Conservation (phyloP, 2,888 invertebrate genomes). For the Campoplex capitator region DNA sequence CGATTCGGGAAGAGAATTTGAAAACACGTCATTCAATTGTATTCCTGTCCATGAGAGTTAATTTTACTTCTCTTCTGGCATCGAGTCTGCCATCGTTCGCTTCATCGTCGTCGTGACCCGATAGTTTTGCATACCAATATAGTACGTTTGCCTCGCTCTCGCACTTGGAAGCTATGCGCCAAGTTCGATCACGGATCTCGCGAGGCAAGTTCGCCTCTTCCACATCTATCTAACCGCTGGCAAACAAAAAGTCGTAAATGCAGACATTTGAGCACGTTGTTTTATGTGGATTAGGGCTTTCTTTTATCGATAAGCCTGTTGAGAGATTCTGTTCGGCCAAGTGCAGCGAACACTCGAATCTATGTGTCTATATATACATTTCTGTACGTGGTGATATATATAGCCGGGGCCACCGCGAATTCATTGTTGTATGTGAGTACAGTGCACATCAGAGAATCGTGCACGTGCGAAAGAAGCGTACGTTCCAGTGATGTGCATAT, state of each 20-base stretch:
- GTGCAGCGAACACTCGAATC: constrained; percentile 43
- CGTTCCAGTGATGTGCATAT: not conserved
- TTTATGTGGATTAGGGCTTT: not conserved
- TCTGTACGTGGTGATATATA: constrained; percentile 4
- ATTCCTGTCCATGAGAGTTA: constrained; percentile 1
- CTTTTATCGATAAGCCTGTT: not conserved
- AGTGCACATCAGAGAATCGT: constrained; percentile 36
- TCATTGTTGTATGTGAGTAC: constrained; percentile 52
- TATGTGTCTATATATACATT: not conserved
- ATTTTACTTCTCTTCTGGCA: constrained; percentile 40
- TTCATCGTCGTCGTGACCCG: constrained; percentile 76
- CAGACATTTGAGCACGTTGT: not conserved
- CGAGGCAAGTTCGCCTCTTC: constrained; percentile 56
- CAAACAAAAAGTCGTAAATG: constrained; percentile 1
- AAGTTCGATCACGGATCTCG: constrained; percentile 54
- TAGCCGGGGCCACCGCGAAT: constrained; percentile 39
- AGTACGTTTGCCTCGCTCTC: constrained; percentile 63
- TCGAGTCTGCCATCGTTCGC: constrained; percentile 16
- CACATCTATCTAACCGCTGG: not conserved
- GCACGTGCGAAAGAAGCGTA: constrained; percentile 57
- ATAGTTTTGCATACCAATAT: constrained; percentile 76
- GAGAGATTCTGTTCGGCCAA: constrained; percentile 46
- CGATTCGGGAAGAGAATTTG: not conserved
- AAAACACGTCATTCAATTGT: constrained; percentile 1
- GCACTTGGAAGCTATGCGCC: constrained; percentile 67